Evolutionary conservation across 2,113 vertebrate genomes (phyloP).

Genomic region (Oreocharis arfaki): DNA sequence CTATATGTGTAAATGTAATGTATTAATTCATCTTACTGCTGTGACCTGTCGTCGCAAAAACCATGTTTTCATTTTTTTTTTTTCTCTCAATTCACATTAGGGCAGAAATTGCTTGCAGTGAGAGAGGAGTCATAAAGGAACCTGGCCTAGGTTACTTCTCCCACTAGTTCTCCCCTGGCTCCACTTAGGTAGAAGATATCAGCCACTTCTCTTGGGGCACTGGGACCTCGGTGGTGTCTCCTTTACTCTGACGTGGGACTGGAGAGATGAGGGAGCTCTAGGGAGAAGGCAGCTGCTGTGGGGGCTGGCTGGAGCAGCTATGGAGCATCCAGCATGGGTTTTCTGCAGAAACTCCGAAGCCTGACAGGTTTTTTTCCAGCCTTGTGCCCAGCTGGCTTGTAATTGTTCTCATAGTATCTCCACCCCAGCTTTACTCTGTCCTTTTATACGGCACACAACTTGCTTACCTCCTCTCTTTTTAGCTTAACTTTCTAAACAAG

Average conservation of each 20-base stretch:
- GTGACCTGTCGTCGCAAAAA: neutral
- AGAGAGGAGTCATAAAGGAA: neutral
- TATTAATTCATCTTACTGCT: neutral
- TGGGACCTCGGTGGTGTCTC: accelerated
- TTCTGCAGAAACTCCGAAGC: neutral
- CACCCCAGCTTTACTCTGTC: neutral
- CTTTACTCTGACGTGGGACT: accelerated
- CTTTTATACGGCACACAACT: neutral
- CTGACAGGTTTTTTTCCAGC: neutral
- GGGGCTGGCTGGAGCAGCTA: neutral
- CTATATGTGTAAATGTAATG: neutral
- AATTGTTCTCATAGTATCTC: accelerated
- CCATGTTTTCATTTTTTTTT: neutral
- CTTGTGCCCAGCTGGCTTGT: neutral
- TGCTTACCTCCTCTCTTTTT: neutral
- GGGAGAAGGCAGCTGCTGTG: neutral
- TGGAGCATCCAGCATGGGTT: accelerated
- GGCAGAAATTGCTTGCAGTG: neutral
- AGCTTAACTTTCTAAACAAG: neutral
- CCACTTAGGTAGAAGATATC: neutral
- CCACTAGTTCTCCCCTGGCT: neutral
- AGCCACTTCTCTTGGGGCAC: neutral
- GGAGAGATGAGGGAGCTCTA: neutral
- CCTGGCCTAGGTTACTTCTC: neutral
- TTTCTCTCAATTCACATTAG: neutral